phyloP scores from a whole-genome alignment of 2,888 invertebrate species.

The Bruchidius siliquastri region DNA sequence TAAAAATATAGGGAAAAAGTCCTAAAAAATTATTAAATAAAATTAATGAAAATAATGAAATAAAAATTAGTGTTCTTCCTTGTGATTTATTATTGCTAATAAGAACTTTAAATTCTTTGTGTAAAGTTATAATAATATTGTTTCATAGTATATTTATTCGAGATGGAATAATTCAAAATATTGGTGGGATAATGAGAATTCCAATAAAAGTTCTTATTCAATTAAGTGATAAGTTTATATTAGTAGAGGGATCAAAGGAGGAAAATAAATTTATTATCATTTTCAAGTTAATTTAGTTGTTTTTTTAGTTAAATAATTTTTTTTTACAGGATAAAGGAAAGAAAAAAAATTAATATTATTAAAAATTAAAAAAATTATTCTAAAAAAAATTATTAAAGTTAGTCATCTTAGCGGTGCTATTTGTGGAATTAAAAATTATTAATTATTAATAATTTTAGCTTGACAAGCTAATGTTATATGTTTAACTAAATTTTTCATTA shows the following conservation, averaged over 20 bases:
- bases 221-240: constrained; percentile 53
- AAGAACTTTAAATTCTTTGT: constrained; percentile 58
- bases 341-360: constrained; percentile 50
- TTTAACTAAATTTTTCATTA: constrained; percentile 57
- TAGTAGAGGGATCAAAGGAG: constrained; percentile 61
- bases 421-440: constrained; percentile 66
- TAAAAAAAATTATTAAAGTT: constrained; percentile 44
- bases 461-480: constrained; percentile 62
- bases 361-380: constrained; percentile 49
- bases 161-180: constrained; percentile 54
- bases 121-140: constrained; percentile 47
- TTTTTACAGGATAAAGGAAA: constrained; percentile 9
- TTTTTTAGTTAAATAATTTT: constrained; percentile 35
- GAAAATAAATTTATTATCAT: constrained; percentile 67
- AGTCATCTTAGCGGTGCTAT: constrained; percentile 60
- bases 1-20: constrained; percentile 68
- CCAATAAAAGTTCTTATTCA: constrained; percentile 56
- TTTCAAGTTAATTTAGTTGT: constrained; percentile 48
- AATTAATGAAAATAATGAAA: constrained; percentile 55
- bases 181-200: constrained; percentile 51
- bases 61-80: constrained; percentile 45
- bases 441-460: constrained; percentile 54
- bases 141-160: constrained; percentile 52
- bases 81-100: constrained; percentile 33
- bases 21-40: constrained; percentile 66